These are phyloP conservation scores for Acrocephalus kingi DNA, from an alignment of 2,113 vertebrate species.

Conservation along the genomic window DNA sequence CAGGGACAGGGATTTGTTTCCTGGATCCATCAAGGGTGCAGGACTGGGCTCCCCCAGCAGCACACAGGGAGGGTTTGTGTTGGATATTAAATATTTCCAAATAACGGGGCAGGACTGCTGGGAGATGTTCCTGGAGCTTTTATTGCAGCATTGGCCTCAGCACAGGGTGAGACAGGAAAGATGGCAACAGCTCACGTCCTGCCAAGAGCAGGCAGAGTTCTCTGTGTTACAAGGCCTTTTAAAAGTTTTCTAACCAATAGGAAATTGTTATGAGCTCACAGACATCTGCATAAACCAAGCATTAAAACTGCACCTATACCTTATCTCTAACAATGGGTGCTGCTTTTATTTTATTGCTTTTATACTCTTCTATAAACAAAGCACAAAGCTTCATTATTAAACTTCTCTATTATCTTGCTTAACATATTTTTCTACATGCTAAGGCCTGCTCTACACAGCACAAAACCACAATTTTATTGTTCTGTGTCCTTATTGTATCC, in stretches of 20 bases:
- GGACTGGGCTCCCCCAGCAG: neutral
- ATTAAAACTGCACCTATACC: neutral
- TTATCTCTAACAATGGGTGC: neutral
- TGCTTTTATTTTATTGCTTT: neutral
- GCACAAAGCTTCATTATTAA: neutral
- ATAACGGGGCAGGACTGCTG: neutral
- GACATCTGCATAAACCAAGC: neutral
- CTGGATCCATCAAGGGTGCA: fast-evolving
- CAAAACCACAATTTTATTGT: neutral
- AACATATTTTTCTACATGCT: neutral
- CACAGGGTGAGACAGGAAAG: neutral
- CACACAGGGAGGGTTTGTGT: neutral
- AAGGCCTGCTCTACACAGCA: neutral
- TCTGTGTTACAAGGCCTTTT: neutral
- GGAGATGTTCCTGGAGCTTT: neutral
- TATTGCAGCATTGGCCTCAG: neutral
- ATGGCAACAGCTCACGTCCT: neutral
- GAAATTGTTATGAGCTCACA: neutral
- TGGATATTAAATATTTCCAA: neutral
- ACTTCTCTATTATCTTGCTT: neutral
- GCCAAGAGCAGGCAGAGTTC: neutral
- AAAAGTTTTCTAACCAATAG: neutral
- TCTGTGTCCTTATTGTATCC: neutral
- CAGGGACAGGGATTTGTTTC: fast-evolving
- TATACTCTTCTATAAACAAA: neutral